Conservation (phyloP, 1,140 invertebrate genomes). For the Eriocheir sinensis region DNA sequence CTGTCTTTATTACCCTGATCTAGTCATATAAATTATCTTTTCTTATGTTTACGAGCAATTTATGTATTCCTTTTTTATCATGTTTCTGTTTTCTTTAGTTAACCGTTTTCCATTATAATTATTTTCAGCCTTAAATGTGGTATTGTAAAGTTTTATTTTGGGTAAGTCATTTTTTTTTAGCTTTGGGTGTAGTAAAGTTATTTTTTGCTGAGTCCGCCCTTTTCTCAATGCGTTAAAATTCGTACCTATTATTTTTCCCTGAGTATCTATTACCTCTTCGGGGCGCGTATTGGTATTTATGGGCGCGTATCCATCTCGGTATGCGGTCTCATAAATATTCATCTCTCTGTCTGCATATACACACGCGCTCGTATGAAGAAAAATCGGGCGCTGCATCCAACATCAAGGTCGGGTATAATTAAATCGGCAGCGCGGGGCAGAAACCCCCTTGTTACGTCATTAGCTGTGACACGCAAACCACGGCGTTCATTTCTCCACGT, state of each 20-base stretch:
- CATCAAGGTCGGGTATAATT: neutral
- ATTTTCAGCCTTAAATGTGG: too few relatives aligned
- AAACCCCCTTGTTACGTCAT: slow-evolving; percentile 15
- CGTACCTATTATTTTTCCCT: neutral
- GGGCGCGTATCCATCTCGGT: neutral
- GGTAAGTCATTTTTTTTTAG: too few relatives aligned
- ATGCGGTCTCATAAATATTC: neutral
- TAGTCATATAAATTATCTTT: too few relatives aligned
- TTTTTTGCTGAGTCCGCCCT: too few relatives aligned
- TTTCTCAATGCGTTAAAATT: too few relatives aligned
- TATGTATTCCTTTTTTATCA: too few relatives aligned
- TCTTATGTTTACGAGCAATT: too few relatives aligned
- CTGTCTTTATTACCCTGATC: too few relatives aligned
- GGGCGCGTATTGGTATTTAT: neutral
- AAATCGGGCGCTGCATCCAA: neutral
- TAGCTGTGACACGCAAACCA: slow-evolving; percentile 22
- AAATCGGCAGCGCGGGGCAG: neutral
- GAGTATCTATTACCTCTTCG: neutral
- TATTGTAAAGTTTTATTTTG: too few relatives aligned
- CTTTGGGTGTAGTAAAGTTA: too few relatives aligned
- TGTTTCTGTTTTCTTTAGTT: too few relatives aligned
- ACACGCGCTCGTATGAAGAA: slow-evolving; percentile 23
- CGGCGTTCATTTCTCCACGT: slow-evolving; percentile 11
- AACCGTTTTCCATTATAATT: too few relatives aligned
- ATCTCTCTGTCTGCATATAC: neutral